phyloP scores from a whole-genome alignment of 1,140 invertebrate genomes.

The Cryptotermes secundus region DNA sequence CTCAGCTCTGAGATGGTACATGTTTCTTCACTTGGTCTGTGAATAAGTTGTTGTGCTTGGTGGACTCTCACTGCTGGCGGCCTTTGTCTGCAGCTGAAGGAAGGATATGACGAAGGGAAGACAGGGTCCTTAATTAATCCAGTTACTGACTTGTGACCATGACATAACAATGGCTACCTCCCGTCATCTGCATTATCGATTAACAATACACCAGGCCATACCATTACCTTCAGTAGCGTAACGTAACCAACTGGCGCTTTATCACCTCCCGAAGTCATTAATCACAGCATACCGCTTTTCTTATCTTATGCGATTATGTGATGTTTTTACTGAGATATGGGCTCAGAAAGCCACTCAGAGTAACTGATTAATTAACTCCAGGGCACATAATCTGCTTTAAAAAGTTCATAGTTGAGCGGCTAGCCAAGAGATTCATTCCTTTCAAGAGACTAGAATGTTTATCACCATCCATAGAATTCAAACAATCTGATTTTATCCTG shows the following conservation, averaged over 20 bases:
- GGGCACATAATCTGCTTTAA: no score
- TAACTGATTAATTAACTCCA: no score
- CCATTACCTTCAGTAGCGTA: neutral
- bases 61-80: neutral
- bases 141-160: neutral
- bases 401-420: no score
- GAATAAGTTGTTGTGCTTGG: neutral
- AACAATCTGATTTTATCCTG: no score
- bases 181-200: conserved; percentile 15
- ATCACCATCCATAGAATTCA: no score
- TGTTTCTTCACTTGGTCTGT: neutral
- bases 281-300: no score
- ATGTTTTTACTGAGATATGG: no score
- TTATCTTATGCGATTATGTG: no score
- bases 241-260: neutral
- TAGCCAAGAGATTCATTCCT: no score
- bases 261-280: no score
- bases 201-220: neutral
- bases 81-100: neutral
- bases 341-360: no score
- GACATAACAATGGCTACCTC: neutral
- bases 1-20: neutral
- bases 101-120: neutral
- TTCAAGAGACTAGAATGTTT: no score
- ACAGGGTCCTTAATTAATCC: conserved; percentile 6